phyloP scores from a whole-genome alignment of 2,888 invertebrate genomes.

The Meandrusa payeni region DNA sequence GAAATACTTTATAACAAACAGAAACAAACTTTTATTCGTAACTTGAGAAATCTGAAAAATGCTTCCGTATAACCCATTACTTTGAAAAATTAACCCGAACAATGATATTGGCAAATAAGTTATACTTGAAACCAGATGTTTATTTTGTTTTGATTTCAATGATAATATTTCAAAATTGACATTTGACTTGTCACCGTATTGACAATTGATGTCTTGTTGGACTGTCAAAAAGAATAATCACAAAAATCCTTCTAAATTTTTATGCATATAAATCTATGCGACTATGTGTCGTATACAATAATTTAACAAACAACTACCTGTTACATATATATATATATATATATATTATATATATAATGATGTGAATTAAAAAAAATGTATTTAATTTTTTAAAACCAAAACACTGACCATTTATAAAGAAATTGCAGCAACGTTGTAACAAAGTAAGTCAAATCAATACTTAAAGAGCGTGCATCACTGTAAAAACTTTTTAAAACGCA shows the following conservation, averaged over 20 bases:
- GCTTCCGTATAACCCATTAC: constrained; percentile 39
- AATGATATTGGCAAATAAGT: too few species aligned
- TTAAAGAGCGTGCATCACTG: constrained; percentile 36
- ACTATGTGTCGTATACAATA: too few species aligned
- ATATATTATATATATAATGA: too few species aligned
- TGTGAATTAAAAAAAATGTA: background rate
- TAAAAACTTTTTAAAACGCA: constrained; percentile 39
- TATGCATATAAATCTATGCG: too few species aligned
- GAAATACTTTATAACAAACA: background rate
- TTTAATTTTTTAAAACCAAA: constrained; percentile 24
- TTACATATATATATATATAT: too few species aligned
- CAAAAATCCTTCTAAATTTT: too few species aligned
- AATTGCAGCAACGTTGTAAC: constrained; percentile 38
- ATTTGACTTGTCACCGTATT: background rate
- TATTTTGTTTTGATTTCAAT: constrained; percentile 30
- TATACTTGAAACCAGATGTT: too few species aligned
- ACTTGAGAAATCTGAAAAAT: constrained; percentile 4
- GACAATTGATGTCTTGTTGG: constrained; percentile 2
- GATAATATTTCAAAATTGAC: background rate
- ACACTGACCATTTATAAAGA: constrained; percentile 42
- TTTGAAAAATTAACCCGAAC: too few species aligned
- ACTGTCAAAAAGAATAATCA: background rate
- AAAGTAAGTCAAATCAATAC: constrained; percentile 32
- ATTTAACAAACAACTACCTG: too few species aligned
- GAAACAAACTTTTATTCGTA: constrained; percentile 15